Evolutionary conservation across 2,888 invertebrate species (phyloP).

Genomic region (Hypolimnas misippus): DNA sequence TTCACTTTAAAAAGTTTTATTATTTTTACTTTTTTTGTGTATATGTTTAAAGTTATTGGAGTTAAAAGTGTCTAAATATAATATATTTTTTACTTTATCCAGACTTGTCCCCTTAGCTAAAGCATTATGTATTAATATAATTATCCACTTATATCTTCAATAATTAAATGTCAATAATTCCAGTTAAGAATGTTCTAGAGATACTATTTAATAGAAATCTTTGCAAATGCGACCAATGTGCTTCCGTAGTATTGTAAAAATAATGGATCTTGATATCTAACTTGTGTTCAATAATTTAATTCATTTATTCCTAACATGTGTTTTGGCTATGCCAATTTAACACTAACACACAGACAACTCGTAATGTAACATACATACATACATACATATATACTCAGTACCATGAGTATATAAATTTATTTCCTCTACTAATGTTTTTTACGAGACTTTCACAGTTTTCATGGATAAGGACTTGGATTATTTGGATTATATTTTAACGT

Average conservation of each 20-base stretch:
- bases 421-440: constrained; percentile 16
- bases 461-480: constrained; percentile 22
- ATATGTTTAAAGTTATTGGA: no score
- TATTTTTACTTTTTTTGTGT: no score
- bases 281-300: neutral
- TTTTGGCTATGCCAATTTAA: neutral
- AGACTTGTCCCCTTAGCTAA: no score
- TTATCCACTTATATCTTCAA: neutral
- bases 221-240: constrained; percentile 4
- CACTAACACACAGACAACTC: neutral
- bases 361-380: neutral
- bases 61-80: no score
- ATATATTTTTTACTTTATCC: no score
- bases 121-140: no score
- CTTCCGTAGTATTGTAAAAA: neutral
- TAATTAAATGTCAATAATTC: neutral
- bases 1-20: no score
- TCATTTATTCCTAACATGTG: neutral
- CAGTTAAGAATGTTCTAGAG: neutral
- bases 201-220: neutral
- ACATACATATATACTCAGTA: neutral
- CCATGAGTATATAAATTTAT: neutral
- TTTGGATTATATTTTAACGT: constrained; percentile 13
- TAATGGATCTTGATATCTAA: no score
- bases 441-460: constrained; percentile 32